Conservation (phyloP, 2,797 vertebrate genomes). For the Danio tinwini region DNA sequence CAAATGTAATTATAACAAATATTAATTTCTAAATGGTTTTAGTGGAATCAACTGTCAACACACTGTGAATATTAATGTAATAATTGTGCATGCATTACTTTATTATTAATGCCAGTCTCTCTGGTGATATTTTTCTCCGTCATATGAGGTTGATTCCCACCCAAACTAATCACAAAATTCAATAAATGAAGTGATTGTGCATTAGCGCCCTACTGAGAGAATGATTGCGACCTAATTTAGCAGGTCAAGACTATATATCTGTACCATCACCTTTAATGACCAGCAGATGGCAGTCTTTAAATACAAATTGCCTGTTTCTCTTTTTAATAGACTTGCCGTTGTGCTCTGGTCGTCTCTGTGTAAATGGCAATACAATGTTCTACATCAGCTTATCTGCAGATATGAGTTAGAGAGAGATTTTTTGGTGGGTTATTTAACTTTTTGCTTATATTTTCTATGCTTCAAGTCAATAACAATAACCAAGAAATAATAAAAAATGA, state of each 20-base stretch:
- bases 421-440: constrained; percentile 19
- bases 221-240: neutral
- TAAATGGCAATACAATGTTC: neutral
- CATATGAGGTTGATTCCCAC: neutral
- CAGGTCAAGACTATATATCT: neutral
- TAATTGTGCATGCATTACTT: neutral
- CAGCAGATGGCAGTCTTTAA: constrained; percentile 55
- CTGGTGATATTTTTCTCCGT: neutral
- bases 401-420: neutral
- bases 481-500: neutral
- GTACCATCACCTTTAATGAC: neutral
- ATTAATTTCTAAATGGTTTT: neutral
- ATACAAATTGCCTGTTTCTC: constrained; percentile 21
- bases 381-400: constrained; percentile 33
- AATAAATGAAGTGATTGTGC: constrained; percentile 2
- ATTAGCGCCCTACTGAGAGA: neutral
- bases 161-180: neutral
- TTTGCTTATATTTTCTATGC: constrained; percentile 11
- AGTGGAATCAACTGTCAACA: neutral
- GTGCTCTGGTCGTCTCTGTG: neutral
- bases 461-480: neutral
- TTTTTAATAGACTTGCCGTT: neutral
- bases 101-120: neutral
- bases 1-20: neutral
- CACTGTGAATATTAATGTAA: neutral